Conservation (phyloP, 30 jellyfish, hydroid and myxozoan genomes). For the Phacellophora camtschatica region DNA sequence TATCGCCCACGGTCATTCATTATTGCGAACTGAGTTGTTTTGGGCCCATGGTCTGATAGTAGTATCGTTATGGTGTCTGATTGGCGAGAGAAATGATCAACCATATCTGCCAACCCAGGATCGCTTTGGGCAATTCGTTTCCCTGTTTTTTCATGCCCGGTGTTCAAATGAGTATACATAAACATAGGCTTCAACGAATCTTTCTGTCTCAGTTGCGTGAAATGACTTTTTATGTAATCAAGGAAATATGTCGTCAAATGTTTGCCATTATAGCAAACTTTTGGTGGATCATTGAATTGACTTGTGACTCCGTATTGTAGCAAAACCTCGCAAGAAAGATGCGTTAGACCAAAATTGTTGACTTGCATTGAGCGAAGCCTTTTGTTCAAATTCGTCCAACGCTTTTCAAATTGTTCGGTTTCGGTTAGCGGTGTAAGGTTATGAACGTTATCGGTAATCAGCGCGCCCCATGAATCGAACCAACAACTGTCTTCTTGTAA, state of each 20-base stretch:
- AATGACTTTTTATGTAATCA: constrained; percentile 54
- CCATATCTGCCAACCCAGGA: constrained; percentile 56
- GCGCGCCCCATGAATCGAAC: constrained; percentile 97
- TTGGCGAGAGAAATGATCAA: constrained; percentile 23
- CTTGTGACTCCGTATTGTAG: constrained; percentile 86
- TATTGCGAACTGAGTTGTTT: constrained; percentile 82
- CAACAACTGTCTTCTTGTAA: constrained; percentile 98
- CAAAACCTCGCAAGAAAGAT: constrained; percentile 89
- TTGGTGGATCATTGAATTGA: constrained; percentile 95
- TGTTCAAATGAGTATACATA: constrained; percentile 84
- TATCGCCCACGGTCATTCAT: constrained; percentile 86
- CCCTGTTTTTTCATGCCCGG: constrained; percentile 97
- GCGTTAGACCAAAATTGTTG: constrained; percentile 87
- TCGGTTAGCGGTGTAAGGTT: constrained; percentile 54
- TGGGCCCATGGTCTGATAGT: constrained; percentile 98
- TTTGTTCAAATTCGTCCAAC: constrained; percentile 73
- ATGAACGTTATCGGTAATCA: constrained; percentile 87
- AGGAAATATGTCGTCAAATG: constrained; percentile 77
- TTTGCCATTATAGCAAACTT: constrained; percentile 92
- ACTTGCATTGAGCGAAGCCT: constrained; percentile 65
- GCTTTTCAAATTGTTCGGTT: constrained; percentile 46
- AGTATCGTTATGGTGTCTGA: constrained; percentile 77
- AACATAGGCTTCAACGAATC: constrained; percentile 53
- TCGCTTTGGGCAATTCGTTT: constrained; percentile 84
- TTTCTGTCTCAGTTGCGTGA: background rate